Percentiles rank a stretch among this genome's conserved stretches.
Conservation (phyloP, 2,797 vertebrate genomes). For the Squalus acanthias region DNA sequence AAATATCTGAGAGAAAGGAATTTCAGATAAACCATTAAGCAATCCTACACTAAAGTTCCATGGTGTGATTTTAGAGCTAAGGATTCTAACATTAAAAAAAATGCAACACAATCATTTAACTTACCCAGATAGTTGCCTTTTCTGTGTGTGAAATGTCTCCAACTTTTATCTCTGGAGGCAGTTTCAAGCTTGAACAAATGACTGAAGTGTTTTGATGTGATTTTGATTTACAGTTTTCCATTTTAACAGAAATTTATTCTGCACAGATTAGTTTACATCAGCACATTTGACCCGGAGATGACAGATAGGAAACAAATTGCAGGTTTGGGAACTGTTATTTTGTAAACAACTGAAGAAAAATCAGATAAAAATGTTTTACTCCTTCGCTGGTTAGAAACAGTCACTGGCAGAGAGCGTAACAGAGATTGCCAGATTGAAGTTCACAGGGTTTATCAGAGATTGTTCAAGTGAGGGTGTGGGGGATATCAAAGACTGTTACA, state of each 20-base stretch:
- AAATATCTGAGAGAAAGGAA: background rate
- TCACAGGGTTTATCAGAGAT: background rate
- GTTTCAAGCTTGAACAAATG: background rate
- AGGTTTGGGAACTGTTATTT: background rate
- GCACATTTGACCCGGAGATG: background rate
- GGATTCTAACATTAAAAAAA: background rate
- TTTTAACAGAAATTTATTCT: slow-evolving; percentile 37
- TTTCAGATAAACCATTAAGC: background rate
- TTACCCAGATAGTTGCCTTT: background rate
- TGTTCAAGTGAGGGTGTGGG: background rate
- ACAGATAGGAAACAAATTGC: slow-evolving; percentile 21
- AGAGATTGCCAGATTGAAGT: background rate
- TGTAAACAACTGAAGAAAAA: background rate
- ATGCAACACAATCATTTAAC: background rate
- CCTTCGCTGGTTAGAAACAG: background rate
- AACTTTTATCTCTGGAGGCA: background rate
- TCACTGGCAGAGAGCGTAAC: background rate
- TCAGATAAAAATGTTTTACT: background rate
- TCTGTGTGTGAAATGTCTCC: background rate
- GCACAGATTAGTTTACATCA: slow-evolving; percentile 36
- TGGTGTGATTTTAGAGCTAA: background rate
- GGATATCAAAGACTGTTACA: too few species aligned
- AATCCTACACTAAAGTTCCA: background rate
- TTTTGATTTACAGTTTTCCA: slow-evolving; percentile 17
- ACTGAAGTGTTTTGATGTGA: background rate